These are phyloP conservation scores for Hozukius guyotensis DNA, from an alignment of 2,797 vertebrate species.

Conservation along the genomic window DNA sequence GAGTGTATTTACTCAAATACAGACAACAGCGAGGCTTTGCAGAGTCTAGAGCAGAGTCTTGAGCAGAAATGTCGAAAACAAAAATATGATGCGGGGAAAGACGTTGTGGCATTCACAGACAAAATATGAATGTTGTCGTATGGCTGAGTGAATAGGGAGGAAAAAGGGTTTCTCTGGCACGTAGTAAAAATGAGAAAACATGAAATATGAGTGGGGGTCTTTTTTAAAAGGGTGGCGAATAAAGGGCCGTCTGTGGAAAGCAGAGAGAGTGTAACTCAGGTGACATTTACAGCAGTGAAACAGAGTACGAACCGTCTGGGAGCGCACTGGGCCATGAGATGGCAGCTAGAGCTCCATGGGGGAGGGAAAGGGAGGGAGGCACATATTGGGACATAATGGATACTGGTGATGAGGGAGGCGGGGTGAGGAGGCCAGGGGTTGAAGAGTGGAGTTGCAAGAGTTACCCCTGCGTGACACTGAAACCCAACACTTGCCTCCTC, in stretches of 20 bases:
- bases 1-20: background rate
- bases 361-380: constrained; percentile 35
- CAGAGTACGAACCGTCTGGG: constrained; percentile 57
- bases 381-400: constrained; percentile 58
- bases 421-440: constrained; percentile 47
- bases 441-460: constrained; percentile 46
- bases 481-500: constrained; percentile 72
- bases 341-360: constrained; percentile 28
- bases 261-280: constrained; percentile 71
- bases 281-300: constrained; percentile 82
- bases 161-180: constrained; percentile 58
- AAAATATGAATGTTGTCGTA: constrained; percentile 38
- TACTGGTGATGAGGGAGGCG: constrained; percentile 49
- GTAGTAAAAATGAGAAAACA: constrained; percentile 73
- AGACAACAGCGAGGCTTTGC: background rate
- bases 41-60: background rate
- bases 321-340: constrained; percentile 59
- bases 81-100: constrained; percentile 20
- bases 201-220: constrained; percentile 66
- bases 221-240: constrained; percentile 65
- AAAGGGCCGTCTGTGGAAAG: constrained; percentile 64
- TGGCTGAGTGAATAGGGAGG: constrained; percentile 34
- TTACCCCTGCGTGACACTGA: constrained; percentile 74
- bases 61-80: constrained; percentile 9
- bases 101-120: constrained; percentile 21